Evolutionary conservation across 2,888 invertebrate species (phyloP).

Genomic region (Torymus texanus): DNA sequence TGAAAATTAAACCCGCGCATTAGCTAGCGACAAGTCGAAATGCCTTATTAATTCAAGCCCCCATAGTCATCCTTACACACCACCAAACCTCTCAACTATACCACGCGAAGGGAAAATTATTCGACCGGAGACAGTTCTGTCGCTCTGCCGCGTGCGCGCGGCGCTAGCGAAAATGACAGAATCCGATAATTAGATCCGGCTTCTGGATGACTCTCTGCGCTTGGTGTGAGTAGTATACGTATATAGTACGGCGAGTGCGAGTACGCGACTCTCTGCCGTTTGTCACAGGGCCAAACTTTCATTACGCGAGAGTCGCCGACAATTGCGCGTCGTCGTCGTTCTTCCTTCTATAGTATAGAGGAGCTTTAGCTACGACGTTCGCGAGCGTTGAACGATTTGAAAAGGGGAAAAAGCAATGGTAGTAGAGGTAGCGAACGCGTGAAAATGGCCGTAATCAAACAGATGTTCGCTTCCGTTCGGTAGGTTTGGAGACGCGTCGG

Average conservation of each 20-base stretch:
- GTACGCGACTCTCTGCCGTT: no score
- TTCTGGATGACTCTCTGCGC: neutral
- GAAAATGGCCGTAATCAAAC: conserved; percentile 26
- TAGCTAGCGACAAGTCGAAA: conserved; percentile 15
- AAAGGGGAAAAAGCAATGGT: conserved; percentile 1
- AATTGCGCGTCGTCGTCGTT: conserved; percentile 1
- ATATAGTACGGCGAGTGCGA: no score
- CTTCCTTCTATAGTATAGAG: neutral
- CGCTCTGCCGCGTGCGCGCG: neutral
- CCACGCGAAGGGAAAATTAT: neutral
- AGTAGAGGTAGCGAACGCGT: neutral
- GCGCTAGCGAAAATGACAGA: conserved; percentile 46
- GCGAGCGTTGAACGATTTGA: conserved; percentile 4
- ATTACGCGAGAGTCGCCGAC: conserved; percentile 15
- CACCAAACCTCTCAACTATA: neutral
- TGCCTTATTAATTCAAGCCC: conserved; percentile 31
- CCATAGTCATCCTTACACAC: neutral
- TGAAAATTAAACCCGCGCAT: conserved; percentile 21
- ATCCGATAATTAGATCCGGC: conserved; percentile 52
- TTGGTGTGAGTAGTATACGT: conserved; percentile 10
- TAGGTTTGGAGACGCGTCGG: no score
- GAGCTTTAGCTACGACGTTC: no score
- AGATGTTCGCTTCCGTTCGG: neutral
- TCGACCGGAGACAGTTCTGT: neutral
- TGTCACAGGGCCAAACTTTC: conserved; percentile 52